A percentile compares a stretch with the other conserved stretches of the same genome.
phyloP scores from a whole-genome alignment of 2,888 invertebrate species.

The Lucinisca nassula region DNA sequence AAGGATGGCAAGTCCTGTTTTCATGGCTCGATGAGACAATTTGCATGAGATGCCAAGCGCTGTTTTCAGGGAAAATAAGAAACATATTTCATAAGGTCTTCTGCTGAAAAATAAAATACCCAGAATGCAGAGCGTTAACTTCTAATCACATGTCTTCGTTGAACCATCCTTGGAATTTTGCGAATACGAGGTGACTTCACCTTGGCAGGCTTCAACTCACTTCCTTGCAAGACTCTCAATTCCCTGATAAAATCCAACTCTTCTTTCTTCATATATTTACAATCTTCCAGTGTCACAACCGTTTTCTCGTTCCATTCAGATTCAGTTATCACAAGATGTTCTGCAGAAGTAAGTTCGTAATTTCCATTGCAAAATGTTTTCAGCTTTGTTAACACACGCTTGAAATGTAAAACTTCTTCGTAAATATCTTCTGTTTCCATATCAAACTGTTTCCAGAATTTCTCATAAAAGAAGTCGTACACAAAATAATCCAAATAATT shows the following conservation, averaged over 20 bases:
- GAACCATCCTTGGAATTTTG: too few relatives aligned
- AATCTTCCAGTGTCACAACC: conserved; percentile 21
- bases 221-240: conserved; percentile 56
- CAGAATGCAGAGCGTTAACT: too few relatives aligned
- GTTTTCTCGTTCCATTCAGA: conserved; percentile 46
- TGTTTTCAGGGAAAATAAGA: too few relatives aligned
- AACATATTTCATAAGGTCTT: too few relatives aligned
- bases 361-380: conserved; percentile 39
- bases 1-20: too few relatives aligned
- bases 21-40: too few relatives aligned
- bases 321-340: not conserved
- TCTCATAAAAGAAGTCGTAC: conserved; percentile 45
- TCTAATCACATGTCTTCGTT: too few relatives aligned
- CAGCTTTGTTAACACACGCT: conserved; percentile 27
- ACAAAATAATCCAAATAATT: conserved; percentile 59
- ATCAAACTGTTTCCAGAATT: conserved; percentile 51
- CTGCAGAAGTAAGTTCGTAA: not conserved
- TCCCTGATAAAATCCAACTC: conserved; percentile 51
- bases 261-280: conserved; percentile 46
- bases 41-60: too few relatives aligned
- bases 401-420: conserved; percentile 54
- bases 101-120: too few relatives aligned
- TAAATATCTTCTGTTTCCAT: conserved; percentile 43
- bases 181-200: too few relatives aligned
- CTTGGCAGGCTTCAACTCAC: conserved; percentile 89